Evolutionary conservation across 1,140 invertebrate species (phyloP).

Genomic region (Laupala kohalensis): DNA sequence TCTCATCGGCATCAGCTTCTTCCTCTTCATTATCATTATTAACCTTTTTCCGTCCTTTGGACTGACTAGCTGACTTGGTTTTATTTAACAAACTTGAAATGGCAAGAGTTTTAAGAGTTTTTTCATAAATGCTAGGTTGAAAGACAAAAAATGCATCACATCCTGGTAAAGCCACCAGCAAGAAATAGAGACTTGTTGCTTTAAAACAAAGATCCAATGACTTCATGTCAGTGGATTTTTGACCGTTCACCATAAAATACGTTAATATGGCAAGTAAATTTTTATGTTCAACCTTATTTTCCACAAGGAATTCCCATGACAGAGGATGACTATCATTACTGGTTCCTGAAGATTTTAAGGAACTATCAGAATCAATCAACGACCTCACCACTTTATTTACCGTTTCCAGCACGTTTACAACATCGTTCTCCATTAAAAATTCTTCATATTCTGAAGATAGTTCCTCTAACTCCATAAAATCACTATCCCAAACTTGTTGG

Average conservation of each 20-base stretch:
- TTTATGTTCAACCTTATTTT: not conserved
- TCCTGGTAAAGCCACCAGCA: not conserved
- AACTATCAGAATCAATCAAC: not conserved
- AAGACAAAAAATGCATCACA: not conserved
- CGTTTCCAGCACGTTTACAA: not conserved
- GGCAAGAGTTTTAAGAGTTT: not conserved
- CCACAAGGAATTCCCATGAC: not conserved
- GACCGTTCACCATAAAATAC: not conserved
- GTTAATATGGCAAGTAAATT: not conserved
- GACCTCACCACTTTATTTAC: not conserved
- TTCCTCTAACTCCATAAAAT: not conserved
- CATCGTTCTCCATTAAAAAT: not conserved
- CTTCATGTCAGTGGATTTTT: not conserved
- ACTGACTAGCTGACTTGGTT: not conserved
- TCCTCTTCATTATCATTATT: not conserved
- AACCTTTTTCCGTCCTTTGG: not conserved
- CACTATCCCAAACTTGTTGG: not conserved
- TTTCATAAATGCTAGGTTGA: not conserved
- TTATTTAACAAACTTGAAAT: not conserved
- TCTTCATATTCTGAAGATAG: not conserved
- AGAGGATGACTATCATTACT: not conserved
- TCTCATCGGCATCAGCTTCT: not conserved
- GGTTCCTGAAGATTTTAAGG: not conserved
- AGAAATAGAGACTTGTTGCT: not conserved
- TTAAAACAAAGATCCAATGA: not conserved